These are phyloP conservation scores for Heliornis fulica DNA, from an alignment of 2,113 vertebrate species.

Conservation along the genomic window DNA sequence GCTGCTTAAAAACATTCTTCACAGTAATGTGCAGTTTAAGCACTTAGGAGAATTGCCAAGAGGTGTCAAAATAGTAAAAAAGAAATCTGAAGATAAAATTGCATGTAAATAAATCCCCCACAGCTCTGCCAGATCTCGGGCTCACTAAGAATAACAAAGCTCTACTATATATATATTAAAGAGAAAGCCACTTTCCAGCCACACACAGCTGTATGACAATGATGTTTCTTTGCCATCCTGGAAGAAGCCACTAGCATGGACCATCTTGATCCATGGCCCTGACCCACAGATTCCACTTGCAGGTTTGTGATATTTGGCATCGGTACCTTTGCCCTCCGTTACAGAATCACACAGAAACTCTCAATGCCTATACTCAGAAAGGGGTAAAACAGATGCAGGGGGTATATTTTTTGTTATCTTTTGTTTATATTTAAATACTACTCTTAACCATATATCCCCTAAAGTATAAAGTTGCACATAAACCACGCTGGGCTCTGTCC, in stretches of 20 bases:
- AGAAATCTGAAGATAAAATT: slow-evolving; percentile 21
- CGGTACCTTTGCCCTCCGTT: neutral
- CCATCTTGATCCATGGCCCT: neutral
- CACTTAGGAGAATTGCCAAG: slow-evolving; percentile 52
- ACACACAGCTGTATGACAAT: fast-evolving
- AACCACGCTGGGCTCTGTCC: neutral
- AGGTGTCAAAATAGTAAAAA: slow-evolving; percentile 60
- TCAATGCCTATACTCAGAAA: neutral
- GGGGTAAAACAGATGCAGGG: neutral
- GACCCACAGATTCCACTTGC: neutral
- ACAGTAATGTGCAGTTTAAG: slow-evolving; percentile 32
- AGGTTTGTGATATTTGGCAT: fast-evolving
- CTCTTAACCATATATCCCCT: fast-evolving
- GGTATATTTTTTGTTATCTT: too few relatives aligned
- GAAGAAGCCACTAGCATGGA: neutral
- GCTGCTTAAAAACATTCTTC: slow-evolving; percentile 41
- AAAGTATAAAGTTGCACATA: neutral
- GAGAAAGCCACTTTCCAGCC: neutral
- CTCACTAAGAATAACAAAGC: neutral
- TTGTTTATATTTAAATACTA: neutral
- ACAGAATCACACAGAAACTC: too few relatives aligned
- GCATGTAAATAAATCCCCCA: slow-evolving; percentile 20
- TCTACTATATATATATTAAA: fast-evolving
- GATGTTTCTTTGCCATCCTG: neutral
- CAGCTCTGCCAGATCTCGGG: neutral